phyloP scores from a whole-genome alignment of 1,140 invertebrate genomes.

The Drosophila orosa region DNA sequence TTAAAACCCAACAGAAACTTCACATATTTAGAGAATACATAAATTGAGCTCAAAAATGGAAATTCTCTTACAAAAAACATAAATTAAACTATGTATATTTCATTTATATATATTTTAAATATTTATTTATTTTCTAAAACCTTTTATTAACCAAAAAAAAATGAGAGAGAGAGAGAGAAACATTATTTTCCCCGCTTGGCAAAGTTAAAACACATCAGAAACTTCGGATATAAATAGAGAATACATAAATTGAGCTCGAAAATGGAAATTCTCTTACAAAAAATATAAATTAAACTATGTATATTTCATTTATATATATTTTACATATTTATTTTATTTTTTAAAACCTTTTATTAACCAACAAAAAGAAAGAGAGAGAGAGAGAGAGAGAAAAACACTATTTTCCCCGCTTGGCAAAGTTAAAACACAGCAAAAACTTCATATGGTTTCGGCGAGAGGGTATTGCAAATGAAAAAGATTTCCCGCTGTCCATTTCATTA shows the following conservation, averaged over 20 bases:
- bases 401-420: neutral
- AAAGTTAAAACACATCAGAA: neutral
- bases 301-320: neutral
- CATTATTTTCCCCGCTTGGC: neutral
- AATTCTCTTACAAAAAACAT: neutral
- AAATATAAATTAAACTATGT: neutral
- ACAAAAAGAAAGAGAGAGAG: neutral
- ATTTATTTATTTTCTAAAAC: too few relatives aligned
- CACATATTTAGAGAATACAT: too few relatives aligned
- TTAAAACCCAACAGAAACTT: neutral
- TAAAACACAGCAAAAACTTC: neutral
- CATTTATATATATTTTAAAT: neutral
- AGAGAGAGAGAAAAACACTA: too few relatives aligned
- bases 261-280: neutral
- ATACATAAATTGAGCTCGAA: neutral
- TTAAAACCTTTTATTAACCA: neutral
- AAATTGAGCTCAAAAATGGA: neutral
- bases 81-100: neutral
- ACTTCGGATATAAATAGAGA: too few relatives aligned
- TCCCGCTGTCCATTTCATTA: constrained; percentile 68
- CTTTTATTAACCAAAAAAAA: neutral
- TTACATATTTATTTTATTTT: too few relatives aligned
- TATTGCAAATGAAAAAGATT: constrained; percentile 34
- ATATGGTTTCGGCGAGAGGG: neutral
- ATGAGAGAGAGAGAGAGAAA: too few relatives aligned